A percentile compares a stretch with the other conserved stretches of the same genome.
Conservation (phyloP, 2,888 invertebrate genomes). For the Eurytoma adleriae region DNA sequence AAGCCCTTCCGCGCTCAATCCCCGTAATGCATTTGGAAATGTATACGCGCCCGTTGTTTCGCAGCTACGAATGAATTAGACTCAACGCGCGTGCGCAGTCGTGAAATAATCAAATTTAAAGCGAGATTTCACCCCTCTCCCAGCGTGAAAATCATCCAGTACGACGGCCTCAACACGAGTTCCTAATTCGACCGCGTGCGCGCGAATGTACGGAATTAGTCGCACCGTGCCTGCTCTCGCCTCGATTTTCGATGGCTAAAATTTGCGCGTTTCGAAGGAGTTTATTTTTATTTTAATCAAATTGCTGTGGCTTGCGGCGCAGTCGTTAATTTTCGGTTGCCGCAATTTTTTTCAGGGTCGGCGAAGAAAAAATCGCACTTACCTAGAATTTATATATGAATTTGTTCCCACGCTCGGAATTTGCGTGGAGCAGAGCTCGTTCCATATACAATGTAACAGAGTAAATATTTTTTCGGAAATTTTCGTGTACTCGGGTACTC, state of each 20-base stretch:
- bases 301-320: too few relatives aligned
- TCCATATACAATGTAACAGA: too few relatives aligned
- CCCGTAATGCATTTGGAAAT: constrained; percentile 45
- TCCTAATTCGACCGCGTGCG: constrained; percentile 20
- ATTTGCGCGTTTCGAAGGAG: too few relatives aligned
- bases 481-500: too few relatives aligned
- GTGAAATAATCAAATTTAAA: constrained; percentile 66
- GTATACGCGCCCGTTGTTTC: constrained; percentile 35
- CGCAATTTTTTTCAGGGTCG: constrained; percentile 13
- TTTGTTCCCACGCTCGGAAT: background rate
- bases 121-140: constrained; percentile 49
- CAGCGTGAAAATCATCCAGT: constrained; percentile 25
- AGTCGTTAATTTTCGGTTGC: constrained; percentile 10
- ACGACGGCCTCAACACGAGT: background rate
- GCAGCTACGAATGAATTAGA: constrained; percentile 43
- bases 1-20: constrained; percentile 55
- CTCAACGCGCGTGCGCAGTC: constrained; percentile 22
- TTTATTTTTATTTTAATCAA: too few relatives aligned
- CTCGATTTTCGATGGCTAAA: too few relatives aligned
- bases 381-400: constrained; percentile 23
- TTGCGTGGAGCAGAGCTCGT: too few relatives aligned
- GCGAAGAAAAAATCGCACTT: constrained; percentile 18
- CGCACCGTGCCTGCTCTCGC: background rate
- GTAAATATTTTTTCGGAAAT: too few relatives aligned
- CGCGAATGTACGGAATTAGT: constrained; percentile 27